These are phyloP conservation scores for Tauraco erythrolophus DNA, from an alignment of 2,113 vertebrate genomes.

Conservation along the genomic window DNA sequence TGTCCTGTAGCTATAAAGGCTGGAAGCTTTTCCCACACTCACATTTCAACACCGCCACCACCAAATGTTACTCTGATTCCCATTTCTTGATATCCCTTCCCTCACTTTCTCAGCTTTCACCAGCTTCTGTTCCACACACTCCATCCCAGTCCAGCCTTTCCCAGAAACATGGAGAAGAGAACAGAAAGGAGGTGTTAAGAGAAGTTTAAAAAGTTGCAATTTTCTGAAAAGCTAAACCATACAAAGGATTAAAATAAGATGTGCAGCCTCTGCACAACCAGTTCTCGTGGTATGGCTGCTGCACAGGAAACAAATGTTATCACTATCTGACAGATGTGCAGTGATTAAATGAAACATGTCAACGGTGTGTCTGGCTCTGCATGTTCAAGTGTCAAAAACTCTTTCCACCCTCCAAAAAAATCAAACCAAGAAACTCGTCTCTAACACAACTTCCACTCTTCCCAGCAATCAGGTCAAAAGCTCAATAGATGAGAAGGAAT, in stretches of 20 bases:
- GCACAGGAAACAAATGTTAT: not conserved
- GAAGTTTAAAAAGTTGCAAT: not conserved
- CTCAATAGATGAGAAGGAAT: not conserved
- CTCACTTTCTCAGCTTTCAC: not conserved
- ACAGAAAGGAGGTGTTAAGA: not conserved
- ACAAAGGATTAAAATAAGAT: not conserved
- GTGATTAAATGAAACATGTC: not conserved
- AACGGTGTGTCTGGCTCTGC: rapidly evolving
- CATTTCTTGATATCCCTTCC: not conserved
- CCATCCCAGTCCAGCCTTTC: not conserved
- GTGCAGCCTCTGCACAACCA: not conserved
- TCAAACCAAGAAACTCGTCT: not conserved
- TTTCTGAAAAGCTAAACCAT: not conserved
- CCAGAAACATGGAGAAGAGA: not conserved
- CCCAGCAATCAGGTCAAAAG: not conserved
- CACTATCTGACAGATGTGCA: not conserved
- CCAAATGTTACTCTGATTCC: not conserved
- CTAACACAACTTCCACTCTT: not conserved
- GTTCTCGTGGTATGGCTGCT: not conserved
- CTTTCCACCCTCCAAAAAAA: not conserved
- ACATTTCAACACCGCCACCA: not conserved
- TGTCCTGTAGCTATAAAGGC: not conserved
- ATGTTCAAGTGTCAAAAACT: not conserved
- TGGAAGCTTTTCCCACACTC: not conserved
- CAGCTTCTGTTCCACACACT: not conserved